phyloP scores from a whole-genome alignment of 2,797 vertebrate species.

The Naso thynnoides region DNA sequence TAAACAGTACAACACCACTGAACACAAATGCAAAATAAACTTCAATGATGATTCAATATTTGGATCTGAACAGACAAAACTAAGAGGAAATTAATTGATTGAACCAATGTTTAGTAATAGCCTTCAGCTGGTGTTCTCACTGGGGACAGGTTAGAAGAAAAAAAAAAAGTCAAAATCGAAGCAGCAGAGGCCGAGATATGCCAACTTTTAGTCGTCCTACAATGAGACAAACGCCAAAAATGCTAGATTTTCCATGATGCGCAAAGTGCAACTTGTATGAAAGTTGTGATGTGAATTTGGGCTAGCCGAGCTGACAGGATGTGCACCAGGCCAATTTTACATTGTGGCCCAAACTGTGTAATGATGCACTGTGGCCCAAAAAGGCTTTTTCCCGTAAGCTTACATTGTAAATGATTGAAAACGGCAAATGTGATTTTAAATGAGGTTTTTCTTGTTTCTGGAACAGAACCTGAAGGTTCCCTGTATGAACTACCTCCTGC shows the following conservation, averaged over 20 bases:
- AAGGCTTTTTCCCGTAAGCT: too few relatives aligned
- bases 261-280: not conserved
- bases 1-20: not conserved
- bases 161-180: not conserved
- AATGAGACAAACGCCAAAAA: not conserved
- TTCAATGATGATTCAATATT: not conserved
- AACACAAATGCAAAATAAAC: not conserved
- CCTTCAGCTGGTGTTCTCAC: not conserved
- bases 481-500: too few relatives aligned
- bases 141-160: not conserved
- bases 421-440: too few relatives aligned
- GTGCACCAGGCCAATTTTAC: too few relatives aligned
- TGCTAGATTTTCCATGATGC: constrained; percentile 15
- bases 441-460: not conserved
- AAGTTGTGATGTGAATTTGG: too few relatives aligned
- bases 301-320: too few relatives aligned
- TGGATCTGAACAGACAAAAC: not conserved
- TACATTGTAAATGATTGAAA: too few relatives aligned
- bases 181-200: not conserved
- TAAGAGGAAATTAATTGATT: not conserved
- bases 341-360: too few relatives aligned
- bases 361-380: too few relatives aligned
- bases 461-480: not conserved
- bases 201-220: not conserved
- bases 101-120: not conserved